Base-by-base conservation (phyloP, 2,113 vertebrate genomes). In the Herpailurus yagouaroundi region DNA sequence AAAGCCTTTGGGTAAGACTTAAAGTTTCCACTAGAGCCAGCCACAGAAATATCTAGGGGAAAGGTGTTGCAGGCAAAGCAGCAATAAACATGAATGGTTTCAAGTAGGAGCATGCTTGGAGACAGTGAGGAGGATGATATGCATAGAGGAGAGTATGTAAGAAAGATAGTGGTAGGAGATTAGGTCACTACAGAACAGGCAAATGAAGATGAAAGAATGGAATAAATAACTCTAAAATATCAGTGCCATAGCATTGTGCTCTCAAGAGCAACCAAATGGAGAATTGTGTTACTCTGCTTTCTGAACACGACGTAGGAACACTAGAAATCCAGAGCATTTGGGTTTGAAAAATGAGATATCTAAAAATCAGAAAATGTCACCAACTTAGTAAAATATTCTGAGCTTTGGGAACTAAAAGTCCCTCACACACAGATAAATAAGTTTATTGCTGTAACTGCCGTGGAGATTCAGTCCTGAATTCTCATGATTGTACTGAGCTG, bases 361-460 rank as follows among this genome's bases (percentile, higher is more conserved):
- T 96, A 23, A 96, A 82, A 88, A 81, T 83, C 57, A 94, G 64
- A 96, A 91, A 88, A 74, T 76, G 25, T 91, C 25, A 41, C 38
- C 64, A 83, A 76, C 33, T 96, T 97, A 97, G 92, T 95, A 94
- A 92, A 96, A 83, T 92, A n/a, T 85, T 96, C 41, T 85, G 69
- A 77, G 76, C 83, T 95, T 93, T 95, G 94, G 81, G 52, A 88
- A 77, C 52, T 48, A 77, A 92, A 48, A 84, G 91, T 88, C 7
- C 57, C 93, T 96, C 50, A 95, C 52, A 79, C 48, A 91, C 3
- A 92, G 69, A 96, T 76, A 88, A 89, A 87, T 94, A 87, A 89
- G 68, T 96, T 90, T 95, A 94, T 19, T 87, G 57, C 27, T 97
- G 45, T 89, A 21, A 68, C 41, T 82, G 68, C 48, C 48, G 57